Conservation (phyloP, 2,888 invertebrate genomes). For the Nephrotoma appendiculata region DNA sequence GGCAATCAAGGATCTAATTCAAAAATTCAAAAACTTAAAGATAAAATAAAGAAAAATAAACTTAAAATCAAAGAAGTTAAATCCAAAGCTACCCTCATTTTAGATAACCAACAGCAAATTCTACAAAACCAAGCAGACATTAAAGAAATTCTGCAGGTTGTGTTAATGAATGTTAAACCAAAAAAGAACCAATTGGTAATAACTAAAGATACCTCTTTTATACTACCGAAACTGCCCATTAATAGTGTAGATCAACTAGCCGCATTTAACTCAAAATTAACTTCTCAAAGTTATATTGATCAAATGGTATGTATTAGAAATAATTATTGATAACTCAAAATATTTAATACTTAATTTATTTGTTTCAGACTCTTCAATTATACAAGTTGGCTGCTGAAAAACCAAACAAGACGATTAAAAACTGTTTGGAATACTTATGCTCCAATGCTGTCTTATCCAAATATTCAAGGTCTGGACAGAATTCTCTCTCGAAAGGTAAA, state of each 20-base stretch:
- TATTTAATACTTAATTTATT: neutral
- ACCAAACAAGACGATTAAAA: neutral
- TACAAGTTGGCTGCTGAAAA: neutral
- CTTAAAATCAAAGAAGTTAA: neutral
- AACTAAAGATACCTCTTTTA: neutral
- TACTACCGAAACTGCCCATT: neutral
- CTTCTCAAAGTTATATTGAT: neutral
- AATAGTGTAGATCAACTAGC: neutral
- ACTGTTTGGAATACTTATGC: neutral
- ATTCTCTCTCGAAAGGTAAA: neutral
- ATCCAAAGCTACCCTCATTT: neutral
- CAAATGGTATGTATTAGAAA: neutral
- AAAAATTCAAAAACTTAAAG: no score
- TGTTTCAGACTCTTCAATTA: neutral
- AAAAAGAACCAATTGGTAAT: neutral
- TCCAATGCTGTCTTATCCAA: neutral
- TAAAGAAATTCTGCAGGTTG: neutral
- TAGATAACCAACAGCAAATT: neutral
- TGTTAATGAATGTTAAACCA: neutral
- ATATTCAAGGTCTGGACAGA: neutral
- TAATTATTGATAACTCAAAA: neutral
- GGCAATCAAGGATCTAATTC: no score
- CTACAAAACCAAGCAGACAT: neutral
- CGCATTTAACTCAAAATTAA: neutral
- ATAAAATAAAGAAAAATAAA: no score